Conservation (phyloP, 2,113 vertebrate genomes). For the Engraulis encrasicolus region DNA sequence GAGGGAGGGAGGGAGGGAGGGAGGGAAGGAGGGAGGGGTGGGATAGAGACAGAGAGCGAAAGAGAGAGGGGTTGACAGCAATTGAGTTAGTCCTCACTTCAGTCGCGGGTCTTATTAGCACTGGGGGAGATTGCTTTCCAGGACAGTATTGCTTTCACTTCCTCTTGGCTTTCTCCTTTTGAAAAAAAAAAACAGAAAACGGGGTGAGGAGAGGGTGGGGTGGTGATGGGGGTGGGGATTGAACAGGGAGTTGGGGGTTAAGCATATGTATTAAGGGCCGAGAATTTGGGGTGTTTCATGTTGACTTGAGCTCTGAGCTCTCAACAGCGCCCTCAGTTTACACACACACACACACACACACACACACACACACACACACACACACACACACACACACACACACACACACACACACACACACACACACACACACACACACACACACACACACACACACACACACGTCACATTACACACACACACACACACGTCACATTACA, state of each 20-base stretch:
- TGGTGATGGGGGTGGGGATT: no score
- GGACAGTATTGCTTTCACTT: constrained; percentile 45
- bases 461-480: constrained; percentile 43
- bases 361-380: constrained; percentile 20
- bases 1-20: no score
- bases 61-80: background rate
- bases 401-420: constrained; percentile 33
- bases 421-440: constrained; percentile 15
- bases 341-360: background rate
- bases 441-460: background rate
- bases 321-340: background rate
- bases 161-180: background rate
- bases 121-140: background rate
- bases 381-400: no score
- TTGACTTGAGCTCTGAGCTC: constrained; percentile 30
- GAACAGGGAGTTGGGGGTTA: no score
- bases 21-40: background rate
- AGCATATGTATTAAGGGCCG: constrained; percentile 44
- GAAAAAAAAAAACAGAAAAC: no score
- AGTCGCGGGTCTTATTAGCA: constrained; percentile 12
- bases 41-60: no score
- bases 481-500: background rate
- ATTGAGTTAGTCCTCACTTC: constrained; percentile 1
- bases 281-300: constrained; percentile 40
- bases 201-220: no score